phyloP scores from a whole-genome alignment of 2,797 vertebrate genomes.

The Sebastes taczanowskii region DNA sequence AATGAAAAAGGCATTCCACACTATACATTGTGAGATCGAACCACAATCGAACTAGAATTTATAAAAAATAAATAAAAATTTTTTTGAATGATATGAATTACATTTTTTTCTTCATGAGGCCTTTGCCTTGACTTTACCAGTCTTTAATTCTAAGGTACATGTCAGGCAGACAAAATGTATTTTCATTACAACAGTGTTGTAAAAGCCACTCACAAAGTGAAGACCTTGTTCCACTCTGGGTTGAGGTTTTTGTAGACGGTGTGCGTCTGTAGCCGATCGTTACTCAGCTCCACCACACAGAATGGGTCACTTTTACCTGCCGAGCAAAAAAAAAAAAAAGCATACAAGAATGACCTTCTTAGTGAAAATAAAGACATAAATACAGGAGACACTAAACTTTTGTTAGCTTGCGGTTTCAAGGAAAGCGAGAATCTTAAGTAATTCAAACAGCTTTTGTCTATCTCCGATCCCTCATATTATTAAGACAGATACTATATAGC shows the following conservation, averaged over 20 bases:
- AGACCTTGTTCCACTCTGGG: slow-evolving; percentile 98
- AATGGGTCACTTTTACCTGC: slow-evolving; percentile 98
- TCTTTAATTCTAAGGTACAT: neutral
- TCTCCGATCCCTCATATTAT: slow-evolving; percentile 19
- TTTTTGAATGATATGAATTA: neutral
- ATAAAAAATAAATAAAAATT: neutral
- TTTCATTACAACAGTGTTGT: neutral
- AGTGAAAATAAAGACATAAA: slow-evolving; percentile 1
- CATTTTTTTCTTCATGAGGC: neutral
- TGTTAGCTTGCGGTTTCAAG: neutral
- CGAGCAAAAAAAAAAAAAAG: neutral
- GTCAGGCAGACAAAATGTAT: neutral
- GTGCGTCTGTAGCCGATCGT: slow-evolving; percentile 95
- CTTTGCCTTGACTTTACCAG: neutral
- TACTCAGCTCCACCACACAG: slow-evolving; percentile 97
- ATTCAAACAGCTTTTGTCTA: slow-evolving; percentile 26
- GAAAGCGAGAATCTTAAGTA: neutral
- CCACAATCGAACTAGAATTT: neutral
- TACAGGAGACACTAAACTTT: neutral
- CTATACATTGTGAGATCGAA: neutral
- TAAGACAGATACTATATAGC: slow-evolving; percentile 11
- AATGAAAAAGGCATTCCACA: neutral
- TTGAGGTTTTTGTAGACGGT: slow-evolving; percentile 98
- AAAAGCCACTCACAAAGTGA: slow-evolving; percentile 92
- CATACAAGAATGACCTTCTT: neutral